Evolutionary conservation across 2,888 invertebrate genomes (phyloP).

Genomic region (Sclerodermus sp.): DNA sequence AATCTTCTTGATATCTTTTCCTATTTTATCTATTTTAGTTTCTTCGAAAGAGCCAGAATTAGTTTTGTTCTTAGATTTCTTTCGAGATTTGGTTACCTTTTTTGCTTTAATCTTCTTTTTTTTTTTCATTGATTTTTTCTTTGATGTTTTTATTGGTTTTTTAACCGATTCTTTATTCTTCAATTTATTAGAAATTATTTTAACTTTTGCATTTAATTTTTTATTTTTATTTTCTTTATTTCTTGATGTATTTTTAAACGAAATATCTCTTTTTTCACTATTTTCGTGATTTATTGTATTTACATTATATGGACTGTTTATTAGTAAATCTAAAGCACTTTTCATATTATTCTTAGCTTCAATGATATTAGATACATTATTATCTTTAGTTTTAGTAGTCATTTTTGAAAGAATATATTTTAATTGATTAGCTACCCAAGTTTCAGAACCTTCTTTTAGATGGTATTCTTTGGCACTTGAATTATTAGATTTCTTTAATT

Average conservation of each 20-base stretch:
- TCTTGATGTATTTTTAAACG: neutral
- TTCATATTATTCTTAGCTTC: slow-evolving; percentile 10
- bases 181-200: neutral
- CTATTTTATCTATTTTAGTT: slow-evolving; percentile 17
- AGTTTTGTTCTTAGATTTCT: neutral
- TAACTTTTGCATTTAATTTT: too few species aligned
- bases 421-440: slow-evolving; percentile 3
- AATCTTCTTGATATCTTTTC: slow-evolving; percentile 23
- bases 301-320: neutral
- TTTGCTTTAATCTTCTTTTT: neutral
- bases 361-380: slow-evolving; percentile 6
- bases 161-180: too few species aligned
- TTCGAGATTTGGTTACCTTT: neutral
- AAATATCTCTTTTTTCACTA: neutral
- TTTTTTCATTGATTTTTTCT: neutral
- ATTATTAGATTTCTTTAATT: slow-evolving; percentile 10
- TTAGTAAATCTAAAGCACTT: neutral
- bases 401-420: slow-evolving; percentile 12
- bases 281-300: too few species aligned
- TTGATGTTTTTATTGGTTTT: too few species aligned
- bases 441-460: neutral
- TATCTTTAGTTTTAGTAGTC: slow-evolving; percentile 1
- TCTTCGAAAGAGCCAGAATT: slow-evolving; percentile 4
- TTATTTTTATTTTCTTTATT: neutral
- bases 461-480: neutral